Base-by-base conservation (phyloP, 2,113 vertebrate species). In the Myrmecobius fasciatus region DNA sequence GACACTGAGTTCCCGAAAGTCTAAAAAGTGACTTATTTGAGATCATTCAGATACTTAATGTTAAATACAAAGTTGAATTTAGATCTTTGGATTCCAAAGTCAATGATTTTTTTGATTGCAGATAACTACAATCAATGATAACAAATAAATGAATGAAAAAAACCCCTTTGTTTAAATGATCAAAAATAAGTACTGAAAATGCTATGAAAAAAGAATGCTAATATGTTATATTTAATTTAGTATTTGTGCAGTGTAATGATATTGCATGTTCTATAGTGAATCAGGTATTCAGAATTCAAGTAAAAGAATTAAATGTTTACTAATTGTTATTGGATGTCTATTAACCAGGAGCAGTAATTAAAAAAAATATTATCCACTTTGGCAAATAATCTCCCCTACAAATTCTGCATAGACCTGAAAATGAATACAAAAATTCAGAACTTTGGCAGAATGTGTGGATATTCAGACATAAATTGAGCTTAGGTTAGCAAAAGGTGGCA, bases 391-490 rank as follows among this genome's bases (percentile, higher is more conserved):
- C 25, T 89, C 26, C 17, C 0, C 28, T 25, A 25, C 25, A 48
- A 36, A 90, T 67, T 10, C 24, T 49, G 26, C 0, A 26, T 0
- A 48, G 49, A 49, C 25, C 51, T 14, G 4, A 75, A 67, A 28
- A 20, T 89, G 25, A 20, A 24, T n/a, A 28, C 2, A 90, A 26
- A 31, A 53, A 51, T 53, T 94, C 26, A 89, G 67, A 92, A 92
- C 67, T 94, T 94, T 90, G 91, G 52, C 31, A 96, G 49, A 51
- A 91, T 31, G 88, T 90, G 46, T 67, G 10, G 25, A 89, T 92
- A 92, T 52, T 90, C 67, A 94, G 60, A 91, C 31, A 46, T 60
- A 60, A 94, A 95, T 52, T 52, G 54, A 93, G 28, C 90, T 91
- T 94, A 47, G 36, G 12, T 94, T 93, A 94, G 25, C 48, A 53